phyloP scores from a whole-genome alignment of 2,113 vertebrate species.

The Neotragus pygmaeus region DNA sequence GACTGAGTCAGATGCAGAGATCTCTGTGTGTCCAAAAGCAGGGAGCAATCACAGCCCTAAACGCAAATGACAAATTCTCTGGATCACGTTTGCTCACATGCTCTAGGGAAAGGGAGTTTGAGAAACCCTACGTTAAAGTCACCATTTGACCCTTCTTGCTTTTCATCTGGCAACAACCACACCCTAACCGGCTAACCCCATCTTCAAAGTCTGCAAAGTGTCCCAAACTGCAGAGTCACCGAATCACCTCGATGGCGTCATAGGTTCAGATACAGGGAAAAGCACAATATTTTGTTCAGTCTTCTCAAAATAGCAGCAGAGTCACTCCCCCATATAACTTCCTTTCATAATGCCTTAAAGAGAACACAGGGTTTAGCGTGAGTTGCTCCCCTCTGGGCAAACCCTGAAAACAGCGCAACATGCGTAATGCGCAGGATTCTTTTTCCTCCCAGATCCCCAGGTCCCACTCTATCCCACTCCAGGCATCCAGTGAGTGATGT shows the following conservation, averaged over 20 bases:
- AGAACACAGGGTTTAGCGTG: background rate
- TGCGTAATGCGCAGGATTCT: background rate
- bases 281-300: conserved; percentile 24
- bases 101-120: background rate
- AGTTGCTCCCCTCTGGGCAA: background rate
- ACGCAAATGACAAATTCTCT: background rate
- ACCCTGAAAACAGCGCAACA: background rate
- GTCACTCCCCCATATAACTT: background rate
- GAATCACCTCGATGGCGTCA: background rate
- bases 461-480: background rate
- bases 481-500: background rate
- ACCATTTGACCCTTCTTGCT: background rate
- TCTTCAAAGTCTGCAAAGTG: background rate
- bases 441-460: background rate
- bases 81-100: background rate
- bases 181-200: background rate
- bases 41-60: background rate
- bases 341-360: conserved; percentile 28
- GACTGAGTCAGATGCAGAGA: background rate
- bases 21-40: background rate
- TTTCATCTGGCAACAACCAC: background rate
- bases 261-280: background rate
- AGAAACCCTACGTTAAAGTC: background rate
- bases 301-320: conserved; percentile 4
- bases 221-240: background rate